phyloP scores from a whole-genome alignment of 2,797 vertebrate species.

The Sylvia borin region DNA sequence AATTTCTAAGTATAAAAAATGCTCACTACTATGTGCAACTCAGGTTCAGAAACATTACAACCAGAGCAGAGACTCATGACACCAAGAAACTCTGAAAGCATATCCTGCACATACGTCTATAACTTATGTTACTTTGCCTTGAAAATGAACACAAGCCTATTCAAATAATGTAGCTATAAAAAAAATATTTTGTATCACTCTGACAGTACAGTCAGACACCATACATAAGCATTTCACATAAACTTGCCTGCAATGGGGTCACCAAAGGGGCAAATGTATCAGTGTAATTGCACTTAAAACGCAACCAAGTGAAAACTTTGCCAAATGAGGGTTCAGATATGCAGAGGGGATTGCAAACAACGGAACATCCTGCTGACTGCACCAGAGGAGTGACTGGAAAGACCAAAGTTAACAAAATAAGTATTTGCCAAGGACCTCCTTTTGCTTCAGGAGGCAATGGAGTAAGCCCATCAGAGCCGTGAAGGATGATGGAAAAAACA shows the following conservation, averaged over 20 bases:
- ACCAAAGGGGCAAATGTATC: not conserved
- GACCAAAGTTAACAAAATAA: not conserved
- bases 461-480: not conserved
- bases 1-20: not conserved
- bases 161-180: not conserved
- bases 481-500: not conserved
- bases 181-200: not conserved
- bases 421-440: not conserved
- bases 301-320: not conserved
- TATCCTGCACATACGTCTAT: rapidly evolving
- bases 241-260: not conserved
- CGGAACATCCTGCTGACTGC: not conserved
- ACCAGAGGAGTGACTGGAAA: not conserved
- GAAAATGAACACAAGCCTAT: not conserved
- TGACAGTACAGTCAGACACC: not conserved
- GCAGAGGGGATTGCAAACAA: not conserved
- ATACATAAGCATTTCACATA: not conserved
- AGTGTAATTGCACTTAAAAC: not conserved
- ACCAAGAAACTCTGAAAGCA: not conserved
- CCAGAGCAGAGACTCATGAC: not conserved
- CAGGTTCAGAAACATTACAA: not conserved
- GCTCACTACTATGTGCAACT: not conserved
- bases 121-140: not conserved
- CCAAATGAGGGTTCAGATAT: not conserved
- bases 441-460: not conserved